A percentile compares a stretch with the other conserved stretches of the same genome.
These are phyloP conservation scores for Eonycteris spelaea DNA, from an alignment of 2,113 vertebrate genomes.

Conservation along the genomic window DNA sequence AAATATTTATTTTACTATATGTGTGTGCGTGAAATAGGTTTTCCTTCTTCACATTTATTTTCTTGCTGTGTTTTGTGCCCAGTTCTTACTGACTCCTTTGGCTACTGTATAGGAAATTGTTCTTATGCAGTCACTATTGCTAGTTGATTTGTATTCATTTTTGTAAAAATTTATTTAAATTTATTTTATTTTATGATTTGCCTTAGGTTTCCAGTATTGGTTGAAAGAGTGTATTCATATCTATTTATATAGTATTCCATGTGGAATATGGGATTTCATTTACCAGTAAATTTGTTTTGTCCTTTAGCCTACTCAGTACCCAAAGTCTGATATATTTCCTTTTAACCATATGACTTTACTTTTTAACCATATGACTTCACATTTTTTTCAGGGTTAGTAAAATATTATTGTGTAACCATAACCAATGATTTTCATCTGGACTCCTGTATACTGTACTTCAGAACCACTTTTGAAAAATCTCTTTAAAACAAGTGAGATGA, in stretches of 20 bases:
- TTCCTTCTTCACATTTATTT: background rate
- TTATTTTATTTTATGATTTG: background rate
- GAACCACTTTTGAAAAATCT: background rate
- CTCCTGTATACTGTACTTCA: background rate
- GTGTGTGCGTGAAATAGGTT: background rate
- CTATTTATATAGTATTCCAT: background rate
- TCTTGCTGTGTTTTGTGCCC: background rate
- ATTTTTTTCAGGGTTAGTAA: background rate
- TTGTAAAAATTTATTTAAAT: background rate
- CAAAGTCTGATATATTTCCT: background rate
- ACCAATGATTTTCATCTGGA: background rate
- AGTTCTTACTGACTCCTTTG: background rate
- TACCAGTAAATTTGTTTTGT: background rate
- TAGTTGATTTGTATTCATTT: background rate
- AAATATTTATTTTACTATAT: background rate
- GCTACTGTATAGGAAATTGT: background rate
- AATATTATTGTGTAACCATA: background rate
- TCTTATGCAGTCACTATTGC: background rate
- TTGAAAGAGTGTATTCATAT: background rate
- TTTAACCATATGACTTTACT: background rate
- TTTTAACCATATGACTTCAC: background rate
- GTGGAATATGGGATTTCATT: background rate
- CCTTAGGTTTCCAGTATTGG: background rate
- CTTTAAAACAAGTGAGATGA: background rate
- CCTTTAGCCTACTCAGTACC: background rate